Conservation (phyloP, 2,888 invertebrate genomes). For the Leptopterna dolabrata region DNA sequence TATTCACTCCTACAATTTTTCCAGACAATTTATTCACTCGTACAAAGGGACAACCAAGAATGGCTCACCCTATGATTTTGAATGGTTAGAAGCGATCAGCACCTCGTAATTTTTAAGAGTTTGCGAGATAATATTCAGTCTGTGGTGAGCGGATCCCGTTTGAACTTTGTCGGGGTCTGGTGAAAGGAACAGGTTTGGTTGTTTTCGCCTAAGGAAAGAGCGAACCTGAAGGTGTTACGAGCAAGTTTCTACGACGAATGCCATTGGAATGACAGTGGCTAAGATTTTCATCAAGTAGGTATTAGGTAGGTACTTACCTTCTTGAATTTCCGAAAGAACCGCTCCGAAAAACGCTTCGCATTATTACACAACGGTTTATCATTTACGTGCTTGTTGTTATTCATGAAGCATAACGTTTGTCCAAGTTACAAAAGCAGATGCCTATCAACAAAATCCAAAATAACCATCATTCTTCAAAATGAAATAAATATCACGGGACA, state of each 20-base stretch:
- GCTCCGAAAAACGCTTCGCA: too few relatives aligned
- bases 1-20: too few relatives aligned
- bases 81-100: background rate
- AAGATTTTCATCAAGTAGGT: background rate
- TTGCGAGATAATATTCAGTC: background rate
- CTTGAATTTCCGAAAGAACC: background rate
- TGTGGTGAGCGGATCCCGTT: background rate
- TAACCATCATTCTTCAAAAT: too few relatives aligned
- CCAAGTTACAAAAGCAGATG: too few relatives aligned
- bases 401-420: too few relatives aligned
- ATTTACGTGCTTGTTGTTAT: too few relatives aligned
- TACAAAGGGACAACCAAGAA: background rate
- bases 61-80: background rate
- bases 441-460: too few relatives aligned
- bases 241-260: background rate
- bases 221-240: background rate
- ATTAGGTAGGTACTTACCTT: too few relatives aligned
- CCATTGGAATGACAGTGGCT: background rate
- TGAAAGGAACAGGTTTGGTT: slow-evolving; percentile 29
- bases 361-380: too few relatives aligned
- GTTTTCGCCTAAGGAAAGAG: slow-evolving; percentile 10
- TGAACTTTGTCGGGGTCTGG: slow-evolving; percentile 16
- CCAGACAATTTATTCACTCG: background rate
- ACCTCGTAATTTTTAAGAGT: background rate
- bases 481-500: too few relatives aligned